These are phyloP conservation scores for Hephaestus fuliginosus DNA, from an alignment of 2,797 vertebrate genomes.

Conservation along the genomic window DNA sequence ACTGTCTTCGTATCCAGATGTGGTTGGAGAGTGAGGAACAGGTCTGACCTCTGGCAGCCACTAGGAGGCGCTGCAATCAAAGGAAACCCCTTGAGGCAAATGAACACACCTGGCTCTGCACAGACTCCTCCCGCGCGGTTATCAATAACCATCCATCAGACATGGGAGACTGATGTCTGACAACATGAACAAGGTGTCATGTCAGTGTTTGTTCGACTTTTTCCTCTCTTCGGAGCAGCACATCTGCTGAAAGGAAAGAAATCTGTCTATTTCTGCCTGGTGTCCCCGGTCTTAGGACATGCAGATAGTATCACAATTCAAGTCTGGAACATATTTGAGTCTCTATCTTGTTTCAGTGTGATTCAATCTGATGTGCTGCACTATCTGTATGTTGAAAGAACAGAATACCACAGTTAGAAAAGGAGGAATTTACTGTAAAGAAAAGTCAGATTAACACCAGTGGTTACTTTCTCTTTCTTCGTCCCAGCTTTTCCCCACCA, in stretches of 20 bases:
- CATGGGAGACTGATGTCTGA: slow-evolving; percentile 24
- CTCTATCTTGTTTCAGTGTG: slow-evolving; percentile 51
- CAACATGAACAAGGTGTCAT: slow-evolving; percentile 31
- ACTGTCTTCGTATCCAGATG: slow-evolving; percentile 21
- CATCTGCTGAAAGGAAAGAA: slow-evolving; percentile 9
- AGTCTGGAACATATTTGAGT: slow-evolving; percentile 43
- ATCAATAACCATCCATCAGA: slow-evolving; percentile 19
- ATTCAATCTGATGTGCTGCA: slow-evolving; percentile 10
- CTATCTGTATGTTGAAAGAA: slow-evolving; percentile 11
- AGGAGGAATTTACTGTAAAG: slow-evolving; percentile 6
- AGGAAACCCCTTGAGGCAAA: slow-evolving; percentile 17
- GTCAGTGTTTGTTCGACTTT: slow-evolving; percentile 22
- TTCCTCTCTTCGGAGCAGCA: slow-evolving; percentile 14
- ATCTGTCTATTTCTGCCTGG: slow-evolving; percentile 28
- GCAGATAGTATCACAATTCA: slow-evolving; percentile 39
- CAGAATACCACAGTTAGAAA: background rate
- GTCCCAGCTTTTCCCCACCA: background rate
- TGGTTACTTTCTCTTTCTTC: slow-evolving; percentile 9
- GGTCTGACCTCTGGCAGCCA: slow-evolving; percentile 16
- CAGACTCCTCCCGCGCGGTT: background rate
- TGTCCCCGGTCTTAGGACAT: slow-evolving; percentile 17
- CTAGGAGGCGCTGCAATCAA: slow-evolving; percentile 59
- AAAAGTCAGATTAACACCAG: slow-evolving; percentile 13
- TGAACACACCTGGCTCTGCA: background rate
- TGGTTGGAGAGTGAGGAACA: background rate